Conservation (phyloP, 2,888 invertebrate genomes). For the Oconnorella tubifera region DNA sequence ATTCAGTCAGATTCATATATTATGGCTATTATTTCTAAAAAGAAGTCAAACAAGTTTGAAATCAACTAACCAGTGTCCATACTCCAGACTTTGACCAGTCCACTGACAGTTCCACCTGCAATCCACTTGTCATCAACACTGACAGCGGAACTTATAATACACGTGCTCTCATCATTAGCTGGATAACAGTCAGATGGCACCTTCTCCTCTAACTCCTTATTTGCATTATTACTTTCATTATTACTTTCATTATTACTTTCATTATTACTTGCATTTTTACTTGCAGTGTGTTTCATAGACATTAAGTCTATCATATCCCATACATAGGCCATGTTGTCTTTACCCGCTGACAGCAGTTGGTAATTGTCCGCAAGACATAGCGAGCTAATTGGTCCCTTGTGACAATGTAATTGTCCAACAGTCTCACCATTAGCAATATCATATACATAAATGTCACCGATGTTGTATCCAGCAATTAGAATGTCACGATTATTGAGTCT, state of each 20-base stretch:
- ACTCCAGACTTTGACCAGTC: neutral
- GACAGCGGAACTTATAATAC: neutral
- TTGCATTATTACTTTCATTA: too few relatives aligned
- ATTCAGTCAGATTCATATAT: too few relatives aligned
- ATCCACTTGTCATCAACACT: neutral
- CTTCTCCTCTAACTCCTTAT: too few relatives aligned
- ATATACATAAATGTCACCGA: neutral
- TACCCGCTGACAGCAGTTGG: neutral
- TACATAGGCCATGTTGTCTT: neutral
- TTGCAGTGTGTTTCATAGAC: too few relatives aligned
- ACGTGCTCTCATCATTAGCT: neutral
- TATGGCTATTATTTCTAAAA: too few relatives aligned
- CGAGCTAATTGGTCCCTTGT: neutral
- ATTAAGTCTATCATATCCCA: neutral
- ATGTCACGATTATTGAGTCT: neutral
- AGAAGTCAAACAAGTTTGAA: too few relatives aligned
- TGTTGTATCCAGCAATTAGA: neutral
- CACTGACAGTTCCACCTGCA: neutral
- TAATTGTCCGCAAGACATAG: neutral
- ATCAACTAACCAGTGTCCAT: neutral
- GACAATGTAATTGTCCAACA: neutral
- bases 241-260: too few relatives aligned
- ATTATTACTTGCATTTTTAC: too few relatives aligned
- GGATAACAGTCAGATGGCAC: too few relatives aligned
- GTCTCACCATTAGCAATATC: neutral